Base-by-base conservation (phyloP, 2,113 vertebrate species). In the Ammospiza caudacuta region DNA sequence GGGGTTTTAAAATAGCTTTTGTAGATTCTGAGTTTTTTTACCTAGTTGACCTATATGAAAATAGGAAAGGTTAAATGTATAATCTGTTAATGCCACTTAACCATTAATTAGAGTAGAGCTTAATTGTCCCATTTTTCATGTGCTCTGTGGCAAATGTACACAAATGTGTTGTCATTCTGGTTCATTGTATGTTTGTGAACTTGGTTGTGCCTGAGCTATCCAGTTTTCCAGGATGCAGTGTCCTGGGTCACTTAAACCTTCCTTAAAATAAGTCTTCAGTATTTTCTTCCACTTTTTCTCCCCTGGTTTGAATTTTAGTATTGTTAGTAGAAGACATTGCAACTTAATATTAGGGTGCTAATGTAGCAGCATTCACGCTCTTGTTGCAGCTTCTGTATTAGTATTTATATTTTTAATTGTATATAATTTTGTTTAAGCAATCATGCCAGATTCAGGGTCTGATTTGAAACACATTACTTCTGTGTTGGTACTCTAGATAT, bases 391-490 rank as follows among this genome's bases (percentile, higher is more conserved):
- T 90, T 89, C 47, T 79, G 44, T 70, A 66, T 77, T 76, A 87
- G 58, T 55, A 58, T 91, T 87, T 86, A 41, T 87, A 70, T 85
- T 81, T 93, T 80, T 92, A 88, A 88, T 93, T 88, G 72, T 82
- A 44, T 90, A 10, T 86, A 9, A 85, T 91, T 96, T 88, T 47
- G n/a, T 29, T 83, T 94, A 43, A 62, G 64, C 59, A 94, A 16
- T 82, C 28, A 11, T 59, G 12, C 41, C 64, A 22, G 29, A 73
- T 82, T 68, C 58, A 52, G 27, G 33, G 27, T 68, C 74, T 63
- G 35, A 51, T 68, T 52, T 87, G 69, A 67, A 92, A 33, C 66
- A 79, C 41, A 2, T 57, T 35, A 63, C 59, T 77, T 94, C 47
- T 63, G 33, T 90, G 12, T 88, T 87, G 51, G 47, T 96, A 62